Evolutionary conservation across 1,140 invertebrate species (phyloP).

Genomic region (Ooceraea biroi): DNA sequence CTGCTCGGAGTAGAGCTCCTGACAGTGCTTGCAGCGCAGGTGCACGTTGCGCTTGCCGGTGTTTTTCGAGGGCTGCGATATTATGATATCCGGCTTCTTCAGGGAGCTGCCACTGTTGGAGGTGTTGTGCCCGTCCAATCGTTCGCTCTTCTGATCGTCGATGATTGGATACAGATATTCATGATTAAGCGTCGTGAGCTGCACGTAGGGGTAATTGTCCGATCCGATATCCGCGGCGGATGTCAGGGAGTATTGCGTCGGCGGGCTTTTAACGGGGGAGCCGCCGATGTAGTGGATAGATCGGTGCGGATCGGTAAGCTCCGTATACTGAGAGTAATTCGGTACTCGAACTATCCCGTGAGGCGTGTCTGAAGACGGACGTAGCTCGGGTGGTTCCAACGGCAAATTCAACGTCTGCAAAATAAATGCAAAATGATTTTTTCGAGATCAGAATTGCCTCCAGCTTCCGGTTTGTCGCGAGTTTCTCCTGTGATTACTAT

Average conservation of each 20-base stretch:
- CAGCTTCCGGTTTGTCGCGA: neutral
- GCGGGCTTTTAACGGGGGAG: conserved; percentile 75
- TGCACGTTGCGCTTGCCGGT: conserved; percentile 79
- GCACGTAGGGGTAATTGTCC: conserved; percentile 94
- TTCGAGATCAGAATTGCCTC: conserved; percentile 43
- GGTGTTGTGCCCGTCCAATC: conserved; percentile 86
- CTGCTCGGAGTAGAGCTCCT: conserved; percentile 92
- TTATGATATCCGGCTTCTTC: conserved; percentile 88
- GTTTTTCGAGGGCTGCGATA: conserved; percentile 83
- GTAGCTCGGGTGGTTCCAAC: conserved; percentile 90
- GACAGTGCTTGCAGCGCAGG: conserved; percentile 88
- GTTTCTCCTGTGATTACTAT: conserved; percentile 33
- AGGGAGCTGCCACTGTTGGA: conserved; percentile 84
- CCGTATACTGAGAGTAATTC: conserved; percentile 81
- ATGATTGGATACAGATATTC: conserved; percentile 94
- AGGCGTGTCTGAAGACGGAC: conserved; percentile 89
- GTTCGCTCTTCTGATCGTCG: conserved; percentile 87
- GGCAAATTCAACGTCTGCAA: conserved; percentile 93
- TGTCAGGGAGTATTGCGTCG: conserved; percentile 79
- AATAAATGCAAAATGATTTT: no score
- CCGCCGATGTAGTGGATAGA: conserved; percentile 80
- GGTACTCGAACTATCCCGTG: conserved; percentile 77
- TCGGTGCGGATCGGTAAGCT: conserved; percentile 80
- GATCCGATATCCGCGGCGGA: conserved; percentile 80
- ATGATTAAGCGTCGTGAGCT: conserved; percentile 92